These are phyloP conservation scores for Embidobia sp. DNA, from an alignment of 2,888 invertebrate genomes.

Conservation along the genomic window DNA sequence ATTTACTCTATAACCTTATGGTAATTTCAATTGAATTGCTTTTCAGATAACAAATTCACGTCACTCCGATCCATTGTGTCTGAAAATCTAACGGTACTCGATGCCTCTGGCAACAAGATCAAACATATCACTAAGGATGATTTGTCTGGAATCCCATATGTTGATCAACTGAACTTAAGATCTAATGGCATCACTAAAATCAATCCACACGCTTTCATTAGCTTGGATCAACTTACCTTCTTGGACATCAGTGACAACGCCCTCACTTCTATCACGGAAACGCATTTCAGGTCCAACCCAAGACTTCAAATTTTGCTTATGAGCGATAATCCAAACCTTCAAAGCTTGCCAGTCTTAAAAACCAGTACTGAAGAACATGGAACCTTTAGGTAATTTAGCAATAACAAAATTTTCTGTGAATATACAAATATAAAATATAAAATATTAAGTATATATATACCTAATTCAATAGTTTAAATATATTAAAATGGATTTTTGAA, in stretches of 20 bases:
- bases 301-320: constrained; percentile 87
- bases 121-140: constrained; percentile 86
- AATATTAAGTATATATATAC: no score
- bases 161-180: constrained; percentile 87
- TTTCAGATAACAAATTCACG: constrained; percentile 85
- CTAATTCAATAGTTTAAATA: no score
- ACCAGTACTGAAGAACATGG: constrained; percentile 81
- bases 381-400: constrained; percentile 72
- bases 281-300: constrained; percentile 87
- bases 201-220: constrained; percentile 86
- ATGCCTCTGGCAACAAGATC: constrained; percentile 87
- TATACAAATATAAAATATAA: no score
- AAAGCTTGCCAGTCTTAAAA: constrained; percentile 87
- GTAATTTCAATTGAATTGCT: not conserved
- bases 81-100: constrained; percentile 85
- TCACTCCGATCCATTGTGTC: constrained; percentile 82
- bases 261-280: constrained; percentile 85
- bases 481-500: no score
- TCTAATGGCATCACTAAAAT: constrained; percentile 87
- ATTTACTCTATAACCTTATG: no score
- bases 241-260: constrained; percentile 89
- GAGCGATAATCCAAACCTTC: constrained; percentile 87
- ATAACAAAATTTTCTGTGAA: no score
- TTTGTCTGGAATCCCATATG: constrained; percentile 84
- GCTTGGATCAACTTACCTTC: constrained; percentile 86